A percentile compares a stretch with the other conserved stretches of the same genome.
These are phyloP conservation scores for Albula glossodonta DNA, from an alignment of 2,113 vertebrate species.

Conservation along the genomic window DNA sequence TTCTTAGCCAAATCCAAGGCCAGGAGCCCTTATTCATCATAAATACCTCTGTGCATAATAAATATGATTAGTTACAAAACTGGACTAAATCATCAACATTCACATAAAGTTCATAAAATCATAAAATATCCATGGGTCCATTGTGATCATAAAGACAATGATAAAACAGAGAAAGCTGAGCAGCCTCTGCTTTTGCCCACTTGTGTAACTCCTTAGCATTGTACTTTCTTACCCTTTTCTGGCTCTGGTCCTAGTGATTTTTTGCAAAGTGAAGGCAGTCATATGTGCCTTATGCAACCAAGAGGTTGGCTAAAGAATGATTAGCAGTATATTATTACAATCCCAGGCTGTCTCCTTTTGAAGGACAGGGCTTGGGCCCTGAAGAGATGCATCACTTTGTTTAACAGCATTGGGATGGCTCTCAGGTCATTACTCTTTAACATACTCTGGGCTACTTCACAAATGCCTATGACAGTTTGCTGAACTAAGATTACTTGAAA, in stretches of 20 bases:
- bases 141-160: not conserved
- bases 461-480: not conserved
- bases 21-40: not conserved
- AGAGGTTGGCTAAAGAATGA: not conserved
- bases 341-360: not conserved
- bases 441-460: not conserved
- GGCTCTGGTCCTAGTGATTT: not conserved
- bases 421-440: not conserved
- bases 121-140: not conserved
- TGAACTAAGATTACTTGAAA: too few species aligned
- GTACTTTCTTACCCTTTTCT: not conserved
- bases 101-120: not conserved
- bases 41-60: not conserved
- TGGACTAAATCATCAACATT: not conserved
- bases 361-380: not conserved
- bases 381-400: not conserved
- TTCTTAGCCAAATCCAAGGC: not conserved
- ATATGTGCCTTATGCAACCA: not conserved
- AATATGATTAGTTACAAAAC: not conserved
- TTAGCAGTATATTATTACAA: not conserved
- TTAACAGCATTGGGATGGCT: not conserved
- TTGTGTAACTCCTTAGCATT: not conserved
- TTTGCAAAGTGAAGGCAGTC: not conserved
- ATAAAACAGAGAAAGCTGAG: not conserved
- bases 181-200: not conserved